phyloP scores from a whole-genome alignment of 2,888 invertebrate genomes.

The Alcis repandata region DNA sequence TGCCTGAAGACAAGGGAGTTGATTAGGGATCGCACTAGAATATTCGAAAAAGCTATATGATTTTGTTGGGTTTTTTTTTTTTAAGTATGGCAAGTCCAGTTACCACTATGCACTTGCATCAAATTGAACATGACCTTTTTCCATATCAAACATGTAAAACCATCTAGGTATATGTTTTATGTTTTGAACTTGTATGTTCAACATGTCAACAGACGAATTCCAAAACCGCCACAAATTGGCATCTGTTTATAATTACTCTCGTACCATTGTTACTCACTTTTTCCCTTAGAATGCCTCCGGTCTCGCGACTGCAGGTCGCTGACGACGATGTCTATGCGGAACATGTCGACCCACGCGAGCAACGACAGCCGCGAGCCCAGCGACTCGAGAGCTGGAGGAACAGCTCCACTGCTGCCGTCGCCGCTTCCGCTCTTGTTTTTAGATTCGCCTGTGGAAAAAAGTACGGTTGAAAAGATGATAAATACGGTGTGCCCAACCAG shows the following conservation, averaged over 20 bases:
- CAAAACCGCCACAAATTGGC: neutral
- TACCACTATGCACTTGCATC: too few species aligned
- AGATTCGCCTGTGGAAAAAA: constrained; percentile 52
- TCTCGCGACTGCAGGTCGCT: constrained; percentile 89
- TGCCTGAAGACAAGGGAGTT: constrained; percentile 55
- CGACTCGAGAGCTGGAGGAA: constrained; percentile 88
- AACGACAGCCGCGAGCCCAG: constrained; percentile 95
- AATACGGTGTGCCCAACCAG: neutral
- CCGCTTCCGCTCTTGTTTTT: constrained; percentile 53
- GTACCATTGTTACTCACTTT: constrained; percentile 53
- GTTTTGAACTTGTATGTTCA: too few species aligned
- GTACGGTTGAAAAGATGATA: neutral
- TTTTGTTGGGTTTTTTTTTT: too few species aligned
- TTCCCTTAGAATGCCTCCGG: constrained; percentile 61
- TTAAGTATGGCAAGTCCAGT: too few species aligned
- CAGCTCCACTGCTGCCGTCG: constrained; percentile 44
- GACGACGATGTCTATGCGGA: constrained; percentile 97
- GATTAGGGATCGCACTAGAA: too few species aligned
- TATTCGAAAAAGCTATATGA: neutral
- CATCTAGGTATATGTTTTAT: too few species aligned
- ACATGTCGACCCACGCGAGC: constrained; percentile 93
- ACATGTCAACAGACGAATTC: too few species aligned
- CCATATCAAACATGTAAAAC: too few species aligned
- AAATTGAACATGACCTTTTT: too few species aligned
- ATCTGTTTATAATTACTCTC: neutral